phyloP scores from a whole-genome alignment of 2,113 vertebrate species.

The Spizaetus ornatus region DNA sequence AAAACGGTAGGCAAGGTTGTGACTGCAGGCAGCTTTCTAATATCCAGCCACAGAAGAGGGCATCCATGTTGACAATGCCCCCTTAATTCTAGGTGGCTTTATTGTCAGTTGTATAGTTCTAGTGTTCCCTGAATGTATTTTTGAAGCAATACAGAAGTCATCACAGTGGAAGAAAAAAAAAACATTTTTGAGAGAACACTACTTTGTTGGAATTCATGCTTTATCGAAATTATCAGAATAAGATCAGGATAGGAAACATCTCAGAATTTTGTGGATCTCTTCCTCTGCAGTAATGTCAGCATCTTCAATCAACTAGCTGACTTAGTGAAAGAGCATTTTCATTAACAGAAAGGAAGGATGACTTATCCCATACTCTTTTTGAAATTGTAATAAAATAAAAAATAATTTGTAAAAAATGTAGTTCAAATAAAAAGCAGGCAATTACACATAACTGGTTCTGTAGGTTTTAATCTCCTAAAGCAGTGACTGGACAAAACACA shows the following conservation, averaged over 20 bases:
- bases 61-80: not conserved
- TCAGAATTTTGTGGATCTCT: not conserved
- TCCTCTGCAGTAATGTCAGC: not conserved
- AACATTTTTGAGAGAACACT: not conserved
- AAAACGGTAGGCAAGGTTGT: not conserved
- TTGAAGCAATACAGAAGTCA: not conserved
- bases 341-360: not conserved
- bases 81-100: not conserved
- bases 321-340: not conserved
- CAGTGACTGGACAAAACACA: not conserved
- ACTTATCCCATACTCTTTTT: not conserved
- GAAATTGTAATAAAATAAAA: not conserved
- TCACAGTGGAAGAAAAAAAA: not conserved
- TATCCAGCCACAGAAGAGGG: not conserved
- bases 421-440: not conserved
- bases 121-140: not conserved
- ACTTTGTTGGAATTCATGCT: not conserved
- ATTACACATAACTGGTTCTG: not conserved
- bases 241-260: not conserved
- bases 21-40: not conserved
- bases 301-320: not conserved
- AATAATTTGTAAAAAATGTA: accelerated
- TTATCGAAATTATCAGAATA: not conserved
- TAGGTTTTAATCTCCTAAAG: not conserved
- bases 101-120: not conserved